Evolutionary conservation across 2,797 vertebrate species (phyloP).

Genomic region (Australoheros facetus): DNA sequence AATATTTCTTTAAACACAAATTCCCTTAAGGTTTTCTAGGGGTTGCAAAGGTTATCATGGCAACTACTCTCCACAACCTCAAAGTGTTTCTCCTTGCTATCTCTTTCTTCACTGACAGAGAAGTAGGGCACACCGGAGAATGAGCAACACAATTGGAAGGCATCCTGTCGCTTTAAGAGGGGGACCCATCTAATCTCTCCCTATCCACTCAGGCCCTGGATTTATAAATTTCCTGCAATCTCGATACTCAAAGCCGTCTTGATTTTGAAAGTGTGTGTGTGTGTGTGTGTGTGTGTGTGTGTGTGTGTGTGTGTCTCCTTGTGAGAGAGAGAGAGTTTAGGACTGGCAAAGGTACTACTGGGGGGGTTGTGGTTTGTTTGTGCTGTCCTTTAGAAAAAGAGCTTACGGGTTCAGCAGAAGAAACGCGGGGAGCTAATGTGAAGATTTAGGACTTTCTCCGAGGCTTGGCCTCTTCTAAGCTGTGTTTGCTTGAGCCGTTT

Average conservation of each 20-base stretch:
- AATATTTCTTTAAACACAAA: neutral
- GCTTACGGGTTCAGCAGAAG: conserved; percentile 95
- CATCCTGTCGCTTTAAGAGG: conserved; percentile 85
- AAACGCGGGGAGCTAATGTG: conserved; percentile 96
- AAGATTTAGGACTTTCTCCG: conserved; percentile 97
- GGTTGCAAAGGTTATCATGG: conserved; percentile 60
- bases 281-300: conserved; percentile 29
- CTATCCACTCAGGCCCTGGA: conserved; percentile 85
- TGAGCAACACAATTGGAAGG: conserved; percentile 76
- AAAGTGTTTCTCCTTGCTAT: conserved; percentile 57
- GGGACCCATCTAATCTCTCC: conserved; percentile 85
- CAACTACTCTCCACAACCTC: conserved; percentile 41
- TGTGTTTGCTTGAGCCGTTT: conserved; percentile 93
- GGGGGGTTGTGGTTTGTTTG: conserved; percentile 87
- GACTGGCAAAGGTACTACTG: conserved; percentile 74
- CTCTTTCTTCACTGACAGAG: conserved; percentile 72
- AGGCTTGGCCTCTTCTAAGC: conserved; percentile 94
- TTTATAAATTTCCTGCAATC: conserved; percentile 89
- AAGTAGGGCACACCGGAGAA: conserved; percentile 80
- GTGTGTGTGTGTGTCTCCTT: conserved; percentile 64
- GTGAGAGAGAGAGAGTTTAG: conserved; percentile 76
- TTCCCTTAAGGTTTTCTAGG: conserved; percentile 28
- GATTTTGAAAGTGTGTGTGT: conserved; percentile 74
- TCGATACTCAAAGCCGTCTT: conserved; percentile 88
- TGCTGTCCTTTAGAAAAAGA: conserved; percentile 96